Conservation (phyloP, 1,140 invertebrate genomes). For the Choristoneura fumiferana region DNA sequence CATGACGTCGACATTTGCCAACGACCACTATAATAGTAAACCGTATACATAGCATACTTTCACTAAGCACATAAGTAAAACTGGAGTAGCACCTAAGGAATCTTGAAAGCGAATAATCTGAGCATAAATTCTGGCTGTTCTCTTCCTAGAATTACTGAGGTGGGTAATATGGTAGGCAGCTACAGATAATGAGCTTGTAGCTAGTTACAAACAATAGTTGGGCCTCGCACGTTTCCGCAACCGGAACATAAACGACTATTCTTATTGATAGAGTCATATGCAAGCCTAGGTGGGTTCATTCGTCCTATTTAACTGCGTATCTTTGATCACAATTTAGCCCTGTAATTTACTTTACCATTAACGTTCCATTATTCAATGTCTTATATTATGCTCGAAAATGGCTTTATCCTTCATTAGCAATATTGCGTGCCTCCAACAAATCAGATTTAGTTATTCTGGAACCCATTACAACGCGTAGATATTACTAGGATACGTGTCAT, state of each 20-base stretch:
- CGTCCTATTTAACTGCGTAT: slow-evolving; percentile 6
- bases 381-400: neutral
- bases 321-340: neutral
- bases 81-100: no score
- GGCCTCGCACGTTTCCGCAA: slow-evolving; percentile 5
- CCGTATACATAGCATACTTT: no score
- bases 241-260: slow-evolving; percentile 5
- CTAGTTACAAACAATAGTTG: slow-evolving; percentile 14
- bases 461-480: neutral
- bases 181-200: slow-evolving; percentile 5
- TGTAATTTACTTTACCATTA: neutral
- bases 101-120: neutral
- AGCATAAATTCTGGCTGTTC: neutral
- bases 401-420: neutral
- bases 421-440: slow-evolving; percentile 4
- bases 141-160: neutral
- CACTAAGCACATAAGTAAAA: no score
- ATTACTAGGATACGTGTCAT: neutral
- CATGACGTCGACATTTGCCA: no score
- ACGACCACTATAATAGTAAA: no score
- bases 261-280: neutral
- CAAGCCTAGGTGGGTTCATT: neutral
- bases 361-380: slow-evolving; percentile 12
- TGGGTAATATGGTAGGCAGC: no score
- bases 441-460: neutral